Evolutionary conservation across 2,797 vertebrate species (phyloP).

Genomic region (Coranthus polyacanthus): DNA sequence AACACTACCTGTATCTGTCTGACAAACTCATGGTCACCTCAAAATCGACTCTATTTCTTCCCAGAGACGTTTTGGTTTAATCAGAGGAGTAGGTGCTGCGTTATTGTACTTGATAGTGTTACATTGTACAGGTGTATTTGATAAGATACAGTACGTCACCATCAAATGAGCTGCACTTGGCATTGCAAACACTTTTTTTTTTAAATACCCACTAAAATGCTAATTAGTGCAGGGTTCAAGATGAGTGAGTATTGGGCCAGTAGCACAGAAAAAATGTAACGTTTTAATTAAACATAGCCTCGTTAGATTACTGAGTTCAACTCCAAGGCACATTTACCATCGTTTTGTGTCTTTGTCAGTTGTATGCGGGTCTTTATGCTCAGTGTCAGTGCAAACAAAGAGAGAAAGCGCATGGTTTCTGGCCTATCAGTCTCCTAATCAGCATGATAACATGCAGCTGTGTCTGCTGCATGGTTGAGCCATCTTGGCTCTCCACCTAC

Average conservation of each 20-base stretch:
- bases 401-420: slow-evolving; percentile 14
- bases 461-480: slow-evolving; percentile 15
- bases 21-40: neutral
- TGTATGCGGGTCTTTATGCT: slow-evolving; percentile 12
- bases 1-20: neutral
- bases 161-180: neutral
- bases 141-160: neutral
- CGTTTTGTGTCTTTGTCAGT: neutral
- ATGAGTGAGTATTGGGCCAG: neutral
- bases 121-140: neutral
- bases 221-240: slow-evolving; percentile 11
- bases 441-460: slow-evolving; percentile 40
- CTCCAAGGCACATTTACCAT: neutral
- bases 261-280: neutral
- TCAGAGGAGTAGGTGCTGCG: neutral
- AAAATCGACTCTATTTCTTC: slow-evolving; percentile 16
- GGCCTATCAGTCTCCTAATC: slow-evolving; percentile 38
- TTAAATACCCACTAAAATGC: neutral
- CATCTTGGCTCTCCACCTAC: slow-evolving; percentile 7
- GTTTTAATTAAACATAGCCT: slow-evolving; percentile 13
- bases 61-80: neutral
- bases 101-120: neutral
- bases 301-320: neutral
- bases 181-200: slow-evolving; percentile 11
- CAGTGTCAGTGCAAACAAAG: neutral